Base-by-base conservation (phyloP, 2,113 vertebrate genomes). In the Brachyhypopomus gauderio region DNA sequence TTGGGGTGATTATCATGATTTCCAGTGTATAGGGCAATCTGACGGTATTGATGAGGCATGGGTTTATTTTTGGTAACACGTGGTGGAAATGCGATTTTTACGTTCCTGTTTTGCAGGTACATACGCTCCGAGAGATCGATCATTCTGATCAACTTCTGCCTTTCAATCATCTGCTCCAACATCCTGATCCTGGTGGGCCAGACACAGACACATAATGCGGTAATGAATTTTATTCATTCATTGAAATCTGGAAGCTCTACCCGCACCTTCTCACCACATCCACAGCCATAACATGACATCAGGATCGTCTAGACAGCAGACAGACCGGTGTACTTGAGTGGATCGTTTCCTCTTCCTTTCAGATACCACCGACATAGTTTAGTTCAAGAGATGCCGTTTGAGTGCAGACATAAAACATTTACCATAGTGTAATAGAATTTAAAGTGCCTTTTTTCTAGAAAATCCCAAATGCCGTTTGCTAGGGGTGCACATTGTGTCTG, bases 71-170 rank as follows among this genome's bases (percentile, higher is more conserved):
- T 62, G 56, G 9, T 14, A 14, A 52, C 55, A 20, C 11, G 74
- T 27, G 48, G 62, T 25, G 19, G 60, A 25, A 72, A 56, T 79
- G 14, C 4, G 23, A 30, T 75, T 30, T 75, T 63, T 23, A 36
- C 77, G 58, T 64, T 5, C 23, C 86, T 45, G 91, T 84, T 88
- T 41, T 82, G 87, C 87, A 99, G 98, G 92, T 99, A 97, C 85
- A 98, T 99, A 86, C 95, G 96, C 85, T 99, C 98, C 80, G 98
- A 99, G 88, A 92, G 98, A 81, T 99, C 97, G 75, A 98, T 99
- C 90, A 99, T 99, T 90, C 90, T 99, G 83, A 98, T 99, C 89
- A 99, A 99, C 94, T 99, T 99, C 95, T 99, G 98, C 93, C 89
- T 99, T 67, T 99, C 98, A 27, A 99, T 99, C 90, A 95, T 99